Evolutionary conservation across 2,113 vertebrate genomes (phyloP), one percentile per base, ranked within the genome.

Genomic region (Crotalus tigris): DNA sequence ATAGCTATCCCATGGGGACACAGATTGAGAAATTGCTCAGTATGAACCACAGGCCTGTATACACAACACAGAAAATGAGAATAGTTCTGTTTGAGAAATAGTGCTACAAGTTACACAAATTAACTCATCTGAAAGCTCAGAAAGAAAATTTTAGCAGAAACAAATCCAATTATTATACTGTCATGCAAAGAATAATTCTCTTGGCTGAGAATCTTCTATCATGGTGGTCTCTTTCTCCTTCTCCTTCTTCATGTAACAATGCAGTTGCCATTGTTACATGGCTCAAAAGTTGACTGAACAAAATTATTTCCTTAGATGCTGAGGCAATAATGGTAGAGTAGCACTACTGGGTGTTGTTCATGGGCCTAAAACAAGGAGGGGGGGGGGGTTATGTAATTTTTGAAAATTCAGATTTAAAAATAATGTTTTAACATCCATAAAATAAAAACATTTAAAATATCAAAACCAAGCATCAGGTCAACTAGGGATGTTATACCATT

Each of bases 21-120:
- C 51, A 46, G 33, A 89, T 29, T 69, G 91, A 92, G 51, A 75
- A 92, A 92, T 87, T 87, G 33, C 46, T 92, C 59, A n/a, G 57
- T 6, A 33, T 64, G 29, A 64, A 26, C 64, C 85, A 88, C 91
- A 69, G 29, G 19, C 5, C 39, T 53, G 49, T 54, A 92, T 51
- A 88, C 29, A 29, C 44, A 39, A 11, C 11, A 57, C 85, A 69
- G 87, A 87, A 81, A 81, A 86, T 59, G 53, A 91, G 69, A 91
- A 19, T 33, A 29, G 55, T 59, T 91, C 55, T 49, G 39, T 59
- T 58, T 46, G 44, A 87, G 17, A 33, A 58, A 69, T n/a, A 49
- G 39, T 64, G 46, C 69, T 85, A 46, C 33, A 23, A 85, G 21
- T 46, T 92, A 87, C 53, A 39, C 58, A 64, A 64, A 53, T 23